Evolutionary conservation across 2,797 vertebrate genomes (phyloP), one percentile per base, ranked within the genome.

Genomic region (Arctocebus calabarensis): DNA sequence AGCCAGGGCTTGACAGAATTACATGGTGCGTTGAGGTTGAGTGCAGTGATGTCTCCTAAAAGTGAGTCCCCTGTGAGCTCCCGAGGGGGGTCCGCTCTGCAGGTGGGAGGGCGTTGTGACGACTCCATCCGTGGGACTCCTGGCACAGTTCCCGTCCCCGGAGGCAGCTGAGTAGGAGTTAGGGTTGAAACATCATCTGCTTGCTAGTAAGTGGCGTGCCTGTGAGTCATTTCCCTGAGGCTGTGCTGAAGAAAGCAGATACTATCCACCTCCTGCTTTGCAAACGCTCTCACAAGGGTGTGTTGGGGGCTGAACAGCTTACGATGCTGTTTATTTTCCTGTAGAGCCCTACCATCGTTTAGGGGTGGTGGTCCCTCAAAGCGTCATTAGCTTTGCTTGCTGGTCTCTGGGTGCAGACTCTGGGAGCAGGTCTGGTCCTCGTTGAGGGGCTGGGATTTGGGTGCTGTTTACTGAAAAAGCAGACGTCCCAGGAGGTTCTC

Each of bases 91-190:
- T 68, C 71, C 92, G 92, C 79, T 64, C 87, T n/a, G 3, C 32
- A 81, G 8, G 34, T 81, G 82, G 78, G 84, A 91, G 82, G 70
- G 90, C 95, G 61, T 96, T 97, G 85, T 61, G 16, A 86, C 93
- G 43, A 48, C 79, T 2, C 55, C 7, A 37, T 94, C 59, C 25
- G 90, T 90, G 88, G 94, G 97, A 55, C 75, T 88, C 13, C 73
- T 29, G 8, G 23, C 5, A 19, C 27, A 88, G 87, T 64, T 98
- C 96, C 88, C 1, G 82, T 73, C 45, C 62, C 27, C 43, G 52
- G 62, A 90, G 43, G 7, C 88, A 89, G 75, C 94, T 87, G 87
- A 82, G 94, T 77, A 85, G 84, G 95, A 96, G 64, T 93, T 92
- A 96, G 95, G 96, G 32, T 85, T 87, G 48, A 79, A 70, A 13